Evolutionary conservation across 2,113 vertebrate genomes (phyloP), one percentile per base, ranked within the genome.

Genomic region (Dasyornis broadbenti): DNA sequence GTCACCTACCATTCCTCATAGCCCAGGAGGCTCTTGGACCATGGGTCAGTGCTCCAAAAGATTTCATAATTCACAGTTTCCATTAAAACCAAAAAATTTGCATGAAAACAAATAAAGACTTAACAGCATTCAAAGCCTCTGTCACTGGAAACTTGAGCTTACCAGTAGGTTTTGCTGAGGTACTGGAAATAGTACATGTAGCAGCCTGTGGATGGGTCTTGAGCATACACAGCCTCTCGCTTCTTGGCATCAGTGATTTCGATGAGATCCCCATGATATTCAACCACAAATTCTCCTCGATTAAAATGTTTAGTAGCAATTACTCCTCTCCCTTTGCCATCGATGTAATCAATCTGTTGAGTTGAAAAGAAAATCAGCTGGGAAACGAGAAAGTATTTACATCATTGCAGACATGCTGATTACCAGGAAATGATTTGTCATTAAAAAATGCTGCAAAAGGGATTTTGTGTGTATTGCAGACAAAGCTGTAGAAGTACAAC

Each of bases 181-280:
- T 99, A 99, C 96, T 99, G 99, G 95, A 99, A 99, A 88, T 99
- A 99, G 97, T 99, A 99, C 99, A 99, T 99, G 96, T 99, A 99
- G 98, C 99, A 99, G 97, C 99, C 99, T 2, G 98, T 99, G 80
- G 98, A 97, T 24, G 99, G 99, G 79, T 99, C 99, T 80, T 98
- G 97, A 26, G 99, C 98, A 0, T 99, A 99, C 44, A 98, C 59
- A 10, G 98, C 98, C 91, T 99, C 99, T 82, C 99, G 97, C 40
- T 93, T 98, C 95, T 98, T 99, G 40, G 99, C 99, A 3, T 99
- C 98, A 0, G 98, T 97, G 75, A 99, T 98, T 96, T 99, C 98
- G 23, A 99, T 98, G 96, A 99, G 98, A 97, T 99, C 99, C 26
- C 99, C 99, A 0, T 99, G 98, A 96, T 99, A 99, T 35, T 99